phyloP scores from a whole-genome alignment of 2,113 vertebrate species.

The Muscicapa adusta region DNA sequence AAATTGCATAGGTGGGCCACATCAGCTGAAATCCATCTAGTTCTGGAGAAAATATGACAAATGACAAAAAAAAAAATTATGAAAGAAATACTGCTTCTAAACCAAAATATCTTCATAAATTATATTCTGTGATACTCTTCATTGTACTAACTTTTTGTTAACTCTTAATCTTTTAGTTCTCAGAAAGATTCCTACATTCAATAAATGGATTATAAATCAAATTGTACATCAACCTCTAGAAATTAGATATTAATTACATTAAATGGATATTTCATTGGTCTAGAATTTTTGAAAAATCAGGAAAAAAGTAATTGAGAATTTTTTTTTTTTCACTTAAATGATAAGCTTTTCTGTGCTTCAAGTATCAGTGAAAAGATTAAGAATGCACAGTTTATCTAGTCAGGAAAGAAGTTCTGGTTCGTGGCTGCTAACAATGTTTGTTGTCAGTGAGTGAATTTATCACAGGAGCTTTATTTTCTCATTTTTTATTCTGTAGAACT shows the following conservation, averaged over 20 bases:
- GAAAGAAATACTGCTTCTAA: background rate
- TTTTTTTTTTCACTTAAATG: background rate
- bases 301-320: background rate
- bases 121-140: background rate
- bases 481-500: background rate
- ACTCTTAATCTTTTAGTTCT: background rate
- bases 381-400: background rate
- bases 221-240: background rate
- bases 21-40: background rate
- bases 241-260: background rate
- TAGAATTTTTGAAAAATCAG: background rate
- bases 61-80: background rate
- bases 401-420: background rate
- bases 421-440: background rate
- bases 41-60: background rate
- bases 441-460: background rate
- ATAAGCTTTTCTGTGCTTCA: background rate
- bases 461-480: background rate
- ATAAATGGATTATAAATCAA: background rate
- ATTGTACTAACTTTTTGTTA: background rate
- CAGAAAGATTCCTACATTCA: background rate
- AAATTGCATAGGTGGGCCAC: background rate
- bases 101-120: background rate
- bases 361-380: background rate
- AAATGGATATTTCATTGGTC: background rate